Conservation (phyloP, 2,113 vertebrate genomes). For the Eretmodus cyanostictus region DNA sequence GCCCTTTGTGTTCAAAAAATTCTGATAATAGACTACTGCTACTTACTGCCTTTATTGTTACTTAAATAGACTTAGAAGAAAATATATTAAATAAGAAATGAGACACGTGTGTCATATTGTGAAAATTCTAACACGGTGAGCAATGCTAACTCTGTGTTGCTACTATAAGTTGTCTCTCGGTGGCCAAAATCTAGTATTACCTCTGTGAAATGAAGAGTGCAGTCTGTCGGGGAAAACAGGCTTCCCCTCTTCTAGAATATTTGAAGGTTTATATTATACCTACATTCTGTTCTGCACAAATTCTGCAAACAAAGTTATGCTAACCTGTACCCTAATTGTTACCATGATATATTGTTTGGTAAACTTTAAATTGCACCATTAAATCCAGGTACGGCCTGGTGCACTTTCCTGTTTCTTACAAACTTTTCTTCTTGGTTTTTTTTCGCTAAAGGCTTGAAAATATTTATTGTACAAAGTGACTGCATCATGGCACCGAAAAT, state of each 20-base stretch:
- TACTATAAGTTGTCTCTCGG: constrained; percentile 22
- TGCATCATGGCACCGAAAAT: neutral
- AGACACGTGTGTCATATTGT: neutral
- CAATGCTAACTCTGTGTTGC: neutral
- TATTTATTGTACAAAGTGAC: neutral
- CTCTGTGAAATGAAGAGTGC: neutral
- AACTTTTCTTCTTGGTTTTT: neutral
- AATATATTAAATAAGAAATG: neutral
- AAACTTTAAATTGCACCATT: neutral
- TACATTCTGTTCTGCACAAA: neutral
- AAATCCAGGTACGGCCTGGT: neutral
- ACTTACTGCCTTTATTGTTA: neutral
- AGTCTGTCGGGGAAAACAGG: neutral
- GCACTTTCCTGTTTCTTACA: neutral
- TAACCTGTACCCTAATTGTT: neutral
- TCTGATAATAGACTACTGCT: neutral
- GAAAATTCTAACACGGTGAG: neutral
- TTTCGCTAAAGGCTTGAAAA: neutral
- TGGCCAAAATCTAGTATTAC: constrained; percentile 35
- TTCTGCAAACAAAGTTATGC: neutral
- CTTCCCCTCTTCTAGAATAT: neutral
- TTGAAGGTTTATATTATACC: neutral
- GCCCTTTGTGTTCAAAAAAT: neutral
- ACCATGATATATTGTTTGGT: neutral
- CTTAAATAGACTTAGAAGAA: neutral